Base-by-base conservation (phyloP, 2,797 vertebrate genomes). In the Gastrophryne carolinensis region DNA sequence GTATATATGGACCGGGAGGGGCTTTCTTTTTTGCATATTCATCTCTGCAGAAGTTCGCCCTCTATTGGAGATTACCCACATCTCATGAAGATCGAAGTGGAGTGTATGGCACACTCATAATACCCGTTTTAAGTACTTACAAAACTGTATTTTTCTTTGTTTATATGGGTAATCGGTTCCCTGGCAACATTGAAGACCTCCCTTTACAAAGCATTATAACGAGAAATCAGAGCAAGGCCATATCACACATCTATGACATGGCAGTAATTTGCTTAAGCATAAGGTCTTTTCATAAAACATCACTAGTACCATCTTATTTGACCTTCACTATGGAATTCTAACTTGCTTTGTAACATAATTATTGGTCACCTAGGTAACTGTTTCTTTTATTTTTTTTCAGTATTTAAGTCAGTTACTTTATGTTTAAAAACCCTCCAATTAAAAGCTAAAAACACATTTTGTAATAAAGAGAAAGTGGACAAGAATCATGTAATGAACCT, bases 171-270 rank as follows among this genome's bases (percentile, higher is more conserved):
- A 47, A 64, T 50, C 27, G 23, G 50, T 71, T 77, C 50, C 67
- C 56, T 71, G 75, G 67, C 67, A 77, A 71, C 67, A 64, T 37
- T 50, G 19, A 54, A 71, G 37, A 44, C 50, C 60, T 57, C 58
- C 44, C 23, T 71, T 77, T 71, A 49, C 60, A 64, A 72, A 65
- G 60, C 64, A 41, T 53, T 65, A 65, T 78, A 78, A 71, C 49
- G 30, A 26, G 39, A 76, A 68, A 61, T 75, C n/a, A 7, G 24
- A 47, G 49, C 9, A 54, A 49, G 39, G 49, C 58, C 62, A n/a
- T 69, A 44, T 53, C 8, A 77, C 39, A 63, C 37, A 34, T 69
- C 57, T 70, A 12, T 76, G 34, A 63, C 39, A 69, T 34, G 26
- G 23, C 50, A 4, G 35, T 54, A 35, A 35, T 70, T 41, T 58